Percentiles rank a stretch among this genome's conserved stretches.
phyloP scores from a whole-genome alignment of 2,113 vertebrate species.

The Hipposideros armiger region DNA sequence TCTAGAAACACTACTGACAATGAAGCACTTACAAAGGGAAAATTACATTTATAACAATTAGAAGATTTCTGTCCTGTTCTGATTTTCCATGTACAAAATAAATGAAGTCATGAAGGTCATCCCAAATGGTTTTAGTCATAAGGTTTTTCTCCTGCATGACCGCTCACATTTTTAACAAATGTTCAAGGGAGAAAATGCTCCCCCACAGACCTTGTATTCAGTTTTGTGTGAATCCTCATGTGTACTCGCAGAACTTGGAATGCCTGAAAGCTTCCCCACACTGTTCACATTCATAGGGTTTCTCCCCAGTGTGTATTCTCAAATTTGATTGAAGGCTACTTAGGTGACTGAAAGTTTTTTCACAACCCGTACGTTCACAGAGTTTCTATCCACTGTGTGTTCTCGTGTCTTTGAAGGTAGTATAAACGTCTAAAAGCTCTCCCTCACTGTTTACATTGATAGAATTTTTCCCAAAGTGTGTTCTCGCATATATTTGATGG shows the following conservation, averaged over 20 bases:
- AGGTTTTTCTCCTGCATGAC: too few relatives aligned
- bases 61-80: not conserved
- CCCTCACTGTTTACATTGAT: not conserved
- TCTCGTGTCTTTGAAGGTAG: too few relatives aligned
- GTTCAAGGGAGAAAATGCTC: not conserved
- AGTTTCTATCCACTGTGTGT: not conserved
- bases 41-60: not conserved
- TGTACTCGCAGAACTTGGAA: not conserved
- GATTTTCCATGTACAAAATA: too few relatives aligned
- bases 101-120: too few relatives aligned
- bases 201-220: not conserved
- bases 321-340: too few relatives aligned
- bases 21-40: not conserved
- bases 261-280: not conserved
- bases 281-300: not conserved
- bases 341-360: too few relatives aligned
- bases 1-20: not conserved
- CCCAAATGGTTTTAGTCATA: too few relatives aligned
- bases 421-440: too few relatives aligned
- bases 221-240: not conserved
- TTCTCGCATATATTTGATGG: not conserved
- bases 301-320: not conserved
- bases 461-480: not conserved
- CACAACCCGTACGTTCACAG: fast-evolving
- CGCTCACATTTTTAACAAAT: too few relatives aligned